Base-by-base conservation (phyloP, 2,113 vertebrate genomes). In the Choloepus hoffmanni region DNA sequence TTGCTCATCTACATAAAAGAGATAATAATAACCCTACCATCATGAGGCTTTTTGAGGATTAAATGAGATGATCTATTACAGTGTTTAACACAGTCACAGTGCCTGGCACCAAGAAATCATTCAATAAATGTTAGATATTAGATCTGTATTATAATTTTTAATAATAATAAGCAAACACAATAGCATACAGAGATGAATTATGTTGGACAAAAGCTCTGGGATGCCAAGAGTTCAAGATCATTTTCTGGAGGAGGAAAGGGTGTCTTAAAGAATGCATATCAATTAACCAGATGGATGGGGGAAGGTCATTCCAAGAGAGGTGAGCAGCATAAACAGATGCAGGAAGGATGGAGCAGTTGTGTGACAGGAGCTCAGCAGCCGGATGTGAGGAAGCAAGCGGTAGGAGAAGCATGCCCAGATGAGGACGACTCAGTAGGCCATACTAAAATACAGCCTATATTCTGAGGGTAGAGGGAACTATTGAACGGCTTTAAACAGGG, bases 391-490 rank as follows among this genome's bases (percentile, higher is more conserved):
- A 3, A 60, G 55, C 12, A 7, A 36, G 40, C 14, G 2, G 12
- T 1, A 10, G 43, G 50, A 26, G 36, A 63, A 9, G n/a, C 40
- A 36, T 50, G 55, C 36, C 18, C 14, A 15, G 43, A 24, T 5
- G 15, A 79, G 73, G 33, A 33, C 9, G 5, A 1, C 23, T 58
- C 76, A 0, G 0, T 0, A 3, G 9, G 36, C 50, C 36, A 4
- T 7, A 7, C 36, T 28, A 9, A 48, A 16, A 2, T 40, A 55
- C 43, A 4, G 24, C 36, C 60, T 79, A 3, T 70, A 60, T 62
- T 60, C 53, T 15, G 79, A 19, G 36, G 85, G 58, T 30, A 23
- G 12, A 10, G 76, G 23, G 36, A 30, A 16, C 24, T 53, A 24
- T 45, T n/a, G 62, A 60, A 50, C 65, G 55, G 30, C 55, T 85